A percentile compares a stretch with the other conserved stretches of the same genome.
Conservation (phyloP, 2,888 invertebrate species). For the Tipula lateralis region DNA sequence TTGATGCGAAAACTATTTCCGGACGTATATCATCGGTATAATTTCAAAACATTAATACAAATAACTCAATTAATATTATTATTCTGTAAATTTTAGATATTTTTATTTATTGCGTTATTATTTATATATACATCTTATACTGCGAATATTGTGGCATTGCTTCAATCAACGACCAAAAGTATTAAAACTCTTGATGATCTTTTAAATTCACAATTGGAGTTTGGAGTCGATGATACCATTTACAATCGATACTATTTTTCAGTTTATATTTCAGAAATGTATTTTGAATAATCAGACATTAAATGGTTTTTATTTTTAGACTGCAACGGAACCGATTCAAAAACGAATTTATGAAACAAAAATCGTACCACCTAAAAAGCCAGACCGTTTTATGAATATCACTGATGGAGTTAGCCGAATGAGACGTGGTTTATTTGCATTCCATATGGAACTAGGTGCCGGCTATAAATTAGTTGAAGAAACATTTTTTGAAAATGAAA, state of each 20-base stretch:
- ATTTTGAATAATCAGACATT: no score
- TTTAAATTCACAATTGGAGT: conserved; percentile 56
- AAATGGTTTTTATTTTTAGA: conserved; percentile 27
- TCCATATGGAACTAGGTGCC: conserved; percentile 36
- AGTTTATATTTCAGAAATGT: no score
- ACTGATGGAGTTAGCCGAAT: conserved; percentile 51
- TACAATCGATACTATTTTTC: conserved; percentile 61
- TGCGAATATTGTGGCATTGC: conserved; percentile 61
- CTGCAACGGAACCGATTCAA: conserved; percentile 48
- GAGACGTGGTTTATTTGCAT: conserved; percentile 40
- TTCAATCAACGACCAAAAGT: conserved; percentile 61
- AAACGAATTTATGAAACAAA: conserved; percentile 53
- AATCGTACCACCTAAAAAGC: conserved; percentile 51
- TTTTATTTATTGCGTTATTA: conserved; percentile 53
- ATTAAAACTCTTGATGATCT: conserved; percentile 57
- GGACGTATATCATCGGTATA: conserved; percentile 39
- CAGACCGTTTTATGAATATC: conserved; percentile 50
- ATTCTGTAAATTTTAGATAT: background rate
- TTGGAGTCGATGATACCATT: conserved; percentile 59
- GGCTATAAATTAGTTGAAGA: conserved; percentile 37
- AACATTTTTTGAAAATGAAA: conserved; percentile 39
- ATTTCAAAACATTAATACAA: background rate
- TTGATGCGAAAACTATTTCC: conserved; percentile 50
- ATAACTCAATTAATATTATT: no score
- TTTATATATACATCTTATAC: conserved; percentile 65